These are phyloP conservation scores for Porites cylindrica DNA, from an alignment of 92 coral and sea anemone species.

Conservation along the genomic window DNA sequence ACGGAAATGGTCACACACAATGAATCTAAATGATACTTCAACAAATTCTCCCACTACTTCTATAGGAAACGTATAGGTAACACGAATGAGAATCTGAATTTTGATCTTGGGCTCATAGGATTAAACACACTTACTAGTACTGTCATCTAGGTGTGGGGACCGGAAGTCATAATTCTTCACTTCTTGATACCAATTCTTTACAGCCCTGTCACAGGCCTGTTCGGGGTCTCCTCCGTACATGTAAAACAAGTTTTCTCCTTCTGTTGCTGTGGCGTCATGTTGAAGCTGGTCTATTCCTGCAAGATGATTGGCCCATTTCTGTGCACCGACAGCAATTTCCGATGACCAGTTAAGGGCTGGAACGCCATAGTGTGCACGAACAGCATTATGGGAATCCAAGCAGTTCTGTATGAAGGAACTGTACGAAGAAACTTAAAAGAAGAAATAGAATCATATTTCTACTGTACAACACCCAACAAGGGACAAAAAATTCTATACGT, in stretches of 20 bases:
- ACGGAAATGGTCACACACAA: too few species aligned
- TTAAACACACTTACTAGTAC: constrained; percentile 68
- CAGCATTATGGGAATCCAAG: constrained; percentile 76
- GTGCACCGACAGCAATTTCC: constrained; percentile 78
- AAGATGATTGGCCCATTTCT: constrained; percentile 93
- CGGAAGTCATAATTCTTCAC: constrained; percentile 77
- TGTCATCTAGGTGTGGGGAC: constrained; percentile 62
- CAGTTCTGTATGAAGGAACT: constrained; percentile 64
- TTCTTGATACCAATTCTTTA: constrained; percentile 89
- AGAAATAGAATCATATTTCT: too few species aligned
- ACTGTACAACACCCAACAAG: too few species aligned
- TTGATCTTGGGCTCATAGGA: too few species aligned
- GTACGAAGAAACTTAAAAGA: constrained; percentile 12
- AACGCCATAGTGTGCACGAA: constrained; percentile 74
- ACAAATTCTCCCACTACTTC: too few species aligned
- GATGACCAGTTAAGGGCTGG: constrained; percentile 79
- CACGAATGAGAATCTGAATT: too few species aligned
- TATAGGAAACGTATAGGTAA: too few species aligned
- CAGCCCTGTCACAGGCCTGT: constrained; percentile 89
- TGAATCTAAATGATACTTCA: too few species aligned
- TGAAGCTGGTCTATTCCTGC: constrained; percentile 93
- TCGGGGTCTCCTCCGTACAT: constrained; percentile 92
- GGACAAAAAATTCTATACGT: too few species aligned
- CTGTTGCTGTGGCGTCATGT: constrained; percentile 65
- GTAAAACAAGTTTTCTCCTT: constrained; percentile 85